Percentiles rank a stretch among this genome's conserved stretches.
Evolutionary conservation across 2,113 vertebrate genomes (phyloP).

Genomic region (Haemorhous mexicanus): DNA sequence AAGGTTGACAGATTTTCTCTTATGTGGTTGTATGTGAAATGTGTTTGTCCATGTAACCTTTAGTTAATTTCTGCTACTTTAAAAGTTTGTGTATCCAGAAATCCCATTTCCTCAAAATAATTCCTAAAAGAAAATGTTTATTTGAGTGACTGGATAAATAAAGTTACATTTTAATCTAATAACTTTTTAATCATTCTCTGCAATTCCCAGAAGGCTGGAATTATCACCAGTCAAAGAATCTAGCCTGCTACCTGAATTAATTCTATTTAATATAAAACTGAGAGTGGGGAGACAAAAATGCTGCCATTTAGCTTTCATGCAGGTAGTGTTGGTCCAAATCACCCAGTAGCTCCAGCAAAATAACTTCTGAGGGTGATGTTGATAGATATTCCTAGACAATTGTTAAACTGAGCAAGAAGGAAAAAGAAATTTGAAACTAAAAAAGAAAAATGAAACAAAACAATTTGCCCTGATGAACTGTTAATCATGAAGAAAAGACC

Average conservation of each 20-base stretch:
- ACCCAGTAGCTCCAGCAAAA: not conserved
- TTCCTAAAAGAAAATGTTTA: not conserved
- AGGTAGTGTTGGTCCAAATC: not conserved
- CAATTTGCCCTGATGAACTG: not conserved
- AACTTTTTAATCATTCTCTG: not conserved
- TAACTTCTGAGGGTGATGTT: not conserved
- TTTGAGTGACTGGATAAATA: not conserved
- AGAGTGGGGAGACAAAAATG: rapidly evolving
- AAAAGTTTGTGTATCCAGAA: not conserved
- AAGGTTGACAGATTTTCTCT: not conserved
- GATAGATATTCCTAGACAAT: not conserved
- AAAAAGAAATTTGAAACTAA: not conserved
- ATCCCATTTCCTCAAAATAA: not conserved
- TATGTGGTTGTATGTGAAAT: not conserved
- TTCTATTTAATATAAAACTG: not conserved
- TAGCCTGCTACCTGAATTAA: not conserved
- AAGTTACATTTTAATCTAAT: not conserved
- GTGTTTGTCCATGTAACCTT: not conserved
- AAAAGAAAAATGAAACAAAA: not conserved
- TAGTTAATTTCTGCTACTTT: not conserved
- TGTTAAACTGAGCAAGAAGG: not conserved
- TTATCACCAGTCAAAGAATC: not conserved
- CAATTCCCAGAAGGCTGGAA: not conserved
- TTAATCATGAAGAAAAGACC: not conserved
- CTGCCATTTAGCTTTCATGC: not conserved